Base-by-base conservation (phyloP, 2,888 invertebrate species). In the Chrysomela aeneicollis region DNA sequence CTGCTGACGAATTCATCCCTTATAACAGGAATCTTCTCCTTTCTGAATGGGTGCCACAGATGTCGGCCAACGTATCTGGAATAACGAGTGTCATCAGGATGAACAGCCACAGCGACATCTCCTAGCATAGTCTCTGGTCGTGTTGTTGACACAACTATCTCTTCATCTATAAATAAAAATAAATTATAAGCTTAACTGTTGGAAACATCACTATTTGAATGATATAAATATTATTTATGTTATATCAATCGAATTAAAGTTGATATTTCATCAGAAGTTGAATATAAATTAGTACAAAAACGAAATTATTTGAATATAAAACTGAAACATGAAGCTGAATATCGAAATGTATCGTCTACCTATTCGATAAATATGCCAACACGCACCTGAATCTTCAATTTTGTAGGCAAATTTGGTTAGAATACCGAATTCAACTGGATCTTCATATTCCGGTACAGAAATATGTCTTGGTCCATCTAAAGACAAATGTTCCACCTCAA, bases 111-210 rank as follows among this genome's bases (percentile, higher is more conserved):
- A 0, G 97, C 99, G 0, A 95, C 93, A 82, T 99, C 99, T 1
- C 98, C 94, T 10, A 99, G 84, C 95, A 99, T 98, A 0, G 99
- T 99, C 85, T 99, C 99, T 22, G 98, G 90, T 76, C 99, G 91
- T 0, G 99, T 99, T 1, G 99, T 99, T 0, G 98, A 97, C 22
- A 99, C 98, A 60, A 95, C 86, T 46, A 97, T 86, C 83, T 94
- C 95, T 54, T 95, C 95, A 26, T 87, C 86, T 80, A 32, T 15
- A 70, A 72, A 35, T 15, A 42, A 35, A 12, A 35, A 12, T 2
- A 6, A 35, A 6, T 26, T 5, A 3, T 6, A 26, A 26, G 26
- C 6, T 26, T 17, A 22, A 54, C n/a, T 18, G 9, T 49, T 49
- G 17, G 3, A 46, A 47, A 49, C 59, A 59, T 63, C n/a, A n/a